phyloP scores from a whole-genome alignment of 2,888 invertebrate species.

The Ichneumoninae sp. region DNA sequence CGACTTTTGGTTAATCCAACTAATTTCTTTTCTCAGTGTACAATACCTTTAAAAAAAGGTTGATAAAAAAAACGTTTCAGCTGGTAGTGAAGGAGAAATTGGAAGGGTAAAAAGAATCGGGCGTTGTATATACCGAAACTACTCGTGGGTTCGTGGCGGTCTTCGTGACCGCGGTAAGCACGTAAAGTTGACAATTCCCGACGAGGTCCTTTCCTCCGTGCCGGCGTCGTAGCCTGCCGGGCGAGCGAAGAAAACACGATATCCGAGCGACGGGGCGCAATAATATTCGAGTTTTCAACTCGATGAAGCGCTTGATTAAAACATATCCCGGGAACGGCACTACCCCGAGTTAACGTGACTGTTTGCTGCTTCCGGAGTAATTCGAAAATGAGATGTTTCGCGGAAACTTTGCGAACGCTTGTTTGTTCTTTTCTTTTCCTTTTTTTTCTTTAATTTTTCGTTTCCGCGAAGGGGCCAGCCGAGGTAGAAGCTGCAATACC shows the following conservation, averaged over 20 bases:
- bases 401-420: conserved; percentile 74
- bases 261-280: conserved; percentile 61
- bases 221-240: conserved; percentile 22
- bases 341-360: neutral
- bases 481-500: neutral
- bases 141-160: conserved; percentile 2
- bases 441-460: conserved; percentile 33
- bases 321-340: conserved; percentile 65
- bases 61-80: neutral
- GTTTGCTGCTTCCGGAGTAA: conserved; percentile 67
- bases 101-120: conserved; percentile 1
- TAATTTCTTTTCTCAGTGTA: no score
- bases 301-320: conserved; percentile 79
- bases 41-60: neutral
- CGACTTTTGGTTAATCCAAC: no score
- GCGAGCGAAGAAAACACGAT: conserved; percentile 50
- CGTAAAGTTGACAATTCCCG: conserved; percentile 52
- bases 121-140: conserved; percentile 27
- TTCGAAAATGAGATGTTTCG: conserved; percentile 77
- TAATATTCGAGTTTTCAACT: conserved; percentile 79
- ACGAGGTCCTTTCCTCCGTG: conserved; percentile 31
- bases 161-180: conserved; percentile 24
- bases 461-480: conserved; percentile 1
- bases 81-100: conserved; percentile 2
- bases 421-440: neutral